phyloP scores from a whole-genome alignment of 1,140 invertebrate species.

The Apocrypta bakeri region DNA sequence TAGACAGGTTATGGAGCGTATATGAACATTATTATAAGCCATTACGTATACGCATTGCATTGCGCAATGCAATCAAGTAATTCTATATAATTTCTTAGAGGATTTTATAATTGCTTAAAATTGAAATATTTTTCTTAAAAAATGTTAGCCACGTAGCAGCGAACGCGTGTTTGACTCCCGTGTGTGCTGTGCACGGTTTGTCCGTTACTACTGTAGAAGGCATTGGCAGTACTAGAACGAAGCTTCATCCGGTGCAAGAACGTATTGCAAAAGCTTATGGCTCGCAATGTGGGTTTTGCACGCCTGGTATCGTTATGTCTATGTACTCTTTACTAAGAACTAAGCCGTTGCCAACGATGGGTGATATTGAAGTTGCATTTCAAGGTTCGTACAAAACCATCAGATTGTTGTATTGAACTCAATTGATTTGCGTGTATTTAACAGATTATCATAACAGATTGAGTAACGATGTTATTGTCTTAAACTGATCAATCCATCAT shows the following conservation, averaged over 20 bases:
- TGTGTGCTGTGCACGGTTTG: constrained; percentile 88
- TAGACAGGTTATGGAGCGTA: no score
- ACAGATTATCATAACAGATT: neutral
- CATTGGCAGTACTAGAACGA: constrained; percentile 83
- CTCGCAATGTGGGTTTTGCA: constrained; percentile 94
- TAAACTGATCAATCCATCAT: neutral
- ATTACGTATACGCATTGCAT: no score
- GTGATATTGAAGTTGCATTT: constrained; percentile 87
- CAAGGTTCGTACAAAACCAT: constrained; percentile 78
- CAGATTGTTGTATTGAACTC: neutral
- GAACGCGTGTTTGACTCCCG: constrained; percentile 91
- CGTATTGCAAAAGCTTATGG: constrained; percentile 90
- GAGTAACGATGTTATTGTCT: neutral
- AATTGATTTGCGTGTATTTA: no score
- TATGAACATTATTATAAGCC: no score
- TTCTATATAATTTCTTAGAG: no score
- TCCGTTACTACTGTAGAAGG: constrained; percentile 94
- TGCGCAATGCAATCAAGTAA: no score
- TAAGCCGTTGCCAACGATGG: constrained; percentile 78
- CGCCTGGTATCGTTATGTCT: constrained; percentile 94
- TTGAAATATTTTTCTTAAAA: constrained; percentile 38
- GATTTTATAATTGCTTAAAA: no score
- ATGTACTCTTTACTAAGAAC: constrained; percentile 90
- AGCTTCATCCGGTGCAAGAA: constrained; percentile 89
- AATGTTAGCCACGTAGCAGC: constrained; percentile 86